Evolutionary conservation across 2,113 vertebrate genomes (phyloP).

Genomic region (Leptodactylus fuscus): DNA sequence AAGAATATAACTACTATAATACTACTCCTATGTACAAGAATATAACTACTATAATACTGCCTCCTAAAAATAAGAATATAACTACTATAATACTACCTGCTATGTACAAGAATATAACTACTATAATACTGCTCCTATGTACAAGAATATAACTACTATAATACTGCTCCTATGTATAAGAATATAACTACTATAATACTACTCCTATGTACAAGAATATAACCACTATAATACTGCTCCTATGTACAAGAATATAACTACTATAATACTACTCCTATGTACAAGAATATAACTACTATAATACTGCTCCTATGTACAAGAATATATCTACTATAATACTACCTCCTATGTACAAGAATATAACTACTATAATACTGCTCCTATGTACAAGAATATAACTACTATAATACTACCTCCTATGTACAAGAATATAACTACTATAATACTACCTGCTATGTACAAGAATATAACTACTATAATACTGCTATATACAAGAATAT

Average conservation of each 20-base stretch:
- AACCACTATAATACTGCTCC: not conserved
- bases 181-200: constrained; percentile 11
- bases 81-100: not conserved
- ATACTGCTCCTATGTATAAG: not conserved
- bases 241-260: not conserved
- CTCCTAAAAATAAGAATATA: not conserved
- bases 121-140: constrained; percentile 1
- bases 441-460: not conserved
- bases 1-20: not conserved
- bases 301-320: not conserved
- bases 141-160: not conserved
- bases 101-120: not conserved
- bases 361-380: too few relatives aligned
- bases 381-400: too few relatives aligned
- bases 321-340: not conserved
- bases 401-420: not conserved
- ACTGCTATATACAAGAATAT: too few relatives aligned
- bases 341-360: constrained; percentile 4
- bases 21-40: not conserved
- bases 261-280: not conserved
- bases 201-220: too few relatives aligned
- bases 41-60: constrained; percentile 4
- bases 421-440: constrained; percentile 11
- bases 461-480: constrained; percentile 2
- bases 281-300: not conserved